Evolutionary conservation across 2,888 invertebrate genomes (phyloP), one percentile per base, ranked within the genome.

Genomic region (Sicus ferrugineus): DNA sequence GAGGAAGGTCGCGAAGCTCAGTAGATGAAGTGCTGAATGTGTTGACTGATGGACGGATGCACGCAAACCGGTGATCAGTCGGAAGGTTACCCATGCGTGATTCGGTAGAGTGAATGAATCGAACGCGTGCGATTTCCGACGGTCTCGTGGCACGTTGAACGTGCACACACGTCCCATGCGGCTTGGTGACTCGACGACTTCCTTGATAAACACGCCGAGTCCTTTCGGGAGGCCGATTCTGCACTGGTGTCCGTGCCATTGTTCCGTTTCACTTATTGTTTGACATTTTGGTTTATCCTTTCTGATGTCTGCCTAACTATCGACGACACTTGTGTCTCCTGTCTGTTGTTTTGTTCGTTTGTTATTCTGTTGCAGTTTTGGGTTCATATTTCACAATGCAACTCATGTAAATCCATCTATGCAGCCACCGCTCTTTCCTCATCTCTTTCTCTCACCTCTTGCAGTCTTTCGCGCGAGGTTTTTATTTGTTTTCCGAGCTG

Each of bases 31-130:
- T 28, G 26, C 26, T 46, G 28, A 23, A 21, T 38, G 46, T 28
- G 26, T 42, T 46, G 46, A 48, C 62, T 62, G 62, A 62, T 62
- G 14, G 62, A 62, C 26, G 46, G 19, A 46, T 46, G 62, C 19
- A 48, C 28, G 16, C 19, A 48, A n/a, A n/a, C n/a, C n/a, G n/a
- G n/a, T n/a, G n/a, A n/a, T n/a, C n/a, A n/a, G n/a, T n/a, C n/a
- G n/a, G n/a, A n/a, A n/a, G n/a, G n/a, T n/a, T n/a, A n/a, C n/a
- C n/a, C n/a, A n/a, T n/a, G n/a, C n/a, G n/a, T n/a, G n/a, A n/a
- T n/a, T n/a, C n/a, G n/a, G n/a, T n/a, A n/a, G n/a, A n/a, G n/a
- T n/a, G n/a, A n/a, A n/a, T n/a, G n/a, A n/a, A n/a, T n/a, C n/a
- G n/a, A n/a, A n/a, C n/a, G 42, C 42, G 42, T 42, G 42, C 11